Base-by-base conservation (phyloP, 1,140 invertebrate species). In the Platorchestia sp. region DNA sequence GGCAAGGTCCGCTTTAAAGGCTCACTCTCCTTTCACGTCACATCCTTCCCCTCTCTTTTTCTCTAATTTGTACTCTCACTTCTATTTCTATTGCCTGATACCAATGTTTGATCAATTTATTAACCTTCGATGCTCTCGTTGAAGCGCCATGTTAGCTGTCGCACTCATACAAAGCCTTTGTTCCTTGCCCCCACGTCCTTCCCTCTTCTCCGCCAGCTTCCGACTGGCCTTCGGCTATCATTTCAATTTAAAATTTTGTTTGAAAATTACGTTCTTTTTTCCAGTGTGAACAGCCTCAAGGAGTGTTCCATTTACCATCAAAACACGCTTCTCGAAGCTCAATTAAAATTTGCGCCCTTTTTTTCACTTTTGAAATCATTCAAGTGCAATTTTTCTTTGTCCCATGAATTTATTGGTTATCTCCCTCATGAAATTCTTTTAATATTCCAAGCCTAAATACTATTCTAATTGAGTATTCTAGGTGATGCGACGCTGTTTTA, bases 1-100 rank as follows among this genome's bases (percentile, higher is more conserved):
- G 91, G 44, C 45, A 10, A 93, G 91, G 43, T 44, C 91, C 91
- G 43, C 91, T 93, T 93, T 93, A 93, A 93, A 89, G 87, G 41
- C 87, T 89, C 87, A 89, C 41, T 44, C 87, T 89, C 87, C 87
- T 89, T 44, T 89, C 41, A 41, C 87, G 41, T 42, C 87, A 42
- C 87, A 75, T 89, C 41, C 43, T 89, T 89, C 87, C 87, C 87
- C 87, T 89, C 87, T 89, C 87, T 41, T 14, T 89, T 44, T 89
- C 87, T 44, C 87, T 44, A 42, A 41, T 89, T 44, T 89, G 87
- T 89, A 14, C 43, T 44, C 87, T 89, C 87, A 42, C 87, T 42
- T 44, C 14, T 75, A 75, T 75, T 10, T 75, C 59, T 75, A 1
- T 22, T 3, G 27, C 10, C 27, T 36, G 59, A 75, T 75, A 36